A percentile compares a stretch with the other conserved stretches of the same genome.
phyloP scores from a whole-genome alignment of 2,113 vertebrate genomes.

The Anolis sagrei region DNA sequence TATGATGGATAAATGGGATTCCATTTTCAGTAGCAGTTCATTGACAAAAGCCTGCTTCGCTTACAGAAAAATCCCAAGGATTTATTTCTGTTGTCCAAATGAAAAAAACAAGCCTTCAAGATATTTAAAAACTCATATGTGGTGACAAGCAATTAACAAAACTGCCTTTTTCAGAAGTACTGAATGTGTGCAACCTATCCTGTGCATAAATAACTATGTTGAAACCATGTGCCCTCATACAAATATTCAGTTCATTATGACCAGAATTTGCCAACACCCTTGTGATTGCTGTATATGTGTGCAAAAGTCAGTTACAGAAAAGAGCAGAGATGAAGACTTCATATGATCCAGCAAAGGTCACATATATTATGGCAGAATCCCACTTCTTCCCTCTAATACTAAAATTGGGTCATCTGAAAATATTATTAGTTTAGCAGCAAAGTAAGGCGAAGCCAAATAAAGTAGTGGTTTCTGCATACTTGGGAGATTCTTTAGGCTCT shows the following conservation, averaged over 20 bases:
- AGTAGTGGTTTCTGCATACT: too few relatives aligned
- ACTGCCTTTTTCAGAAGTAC: background rate
- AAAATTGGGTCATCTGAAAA: background rate
- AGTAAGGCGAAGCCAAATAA: background rate
- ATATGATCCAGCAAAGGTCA: background rate
- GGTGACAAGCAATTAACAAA: too few relatives aligned
- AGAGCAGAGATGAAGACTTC: background rate
- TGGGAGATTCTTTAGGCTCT: too few relatives aligned
- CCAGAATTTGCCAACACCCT: background rate
- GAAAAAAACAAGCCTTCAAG: too few relatives aligned
- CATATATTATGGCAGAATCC: background rate
- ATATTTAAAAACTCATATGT: too few relatives aligned
- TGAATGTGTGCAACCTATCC: background rate
- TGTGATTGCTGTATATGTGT: background rate
- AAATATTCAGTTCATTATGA: too few relatives aligned
- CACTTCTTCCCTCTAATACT: too few relatives aligned
- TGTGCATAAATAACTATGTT: background rate
- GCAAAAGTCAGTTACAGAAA: background rate
- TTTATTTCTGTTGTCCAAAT: too few relatives aligned
- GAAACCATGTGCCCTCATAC: background rate
- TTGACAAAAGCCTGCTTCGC: too few relatives aligned
- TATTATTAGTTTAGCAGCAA: background rate
- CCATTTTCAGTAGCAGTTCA: too few relatives aligned
- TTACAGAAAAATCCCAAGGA: too few relatives aligned
- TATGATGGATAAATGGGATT: too few relatives aligned